Evolutionary conservation across 64 coral and sea anemone species (phyloP).

Genomic region (Pocillopora damicornis): DNA sequence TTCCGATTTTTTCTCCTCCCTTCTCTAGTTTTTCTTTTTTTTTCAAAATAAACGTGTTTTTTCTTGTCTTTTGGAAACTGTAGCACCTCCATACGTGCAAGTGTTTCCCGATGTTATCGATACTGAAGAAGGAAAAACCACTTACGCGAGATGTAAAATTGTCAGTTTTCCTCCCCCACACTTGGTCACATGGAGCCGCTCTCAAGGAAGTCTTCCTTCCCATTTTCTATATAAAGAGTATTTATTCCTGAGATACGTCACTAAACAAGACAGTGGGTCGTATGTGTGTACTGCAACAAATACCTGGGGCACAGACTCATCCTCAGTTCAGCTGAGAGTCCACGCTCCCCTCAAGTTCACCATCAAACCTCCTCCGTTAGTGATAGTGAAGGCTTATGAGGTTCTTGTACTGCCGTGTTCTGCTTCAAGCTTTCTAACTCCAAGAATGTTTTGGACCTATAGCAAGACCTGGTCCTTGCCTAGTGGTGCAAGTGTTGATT

Average conservation of each 20-base stretch:
- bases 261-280: too few relatives aligned
- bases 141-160: slow-evolving; percentile 1
- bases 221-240: neutral
- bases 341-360: neutral
- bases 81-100: too few relatives aligned
- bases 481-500: too few relatives aligned
- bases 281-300: neutral
- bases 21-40: too few relatives aligned
- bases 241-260: neutral
- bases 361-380: neutral
- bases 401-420: neutral
- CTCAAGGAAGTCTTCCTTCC: neutral
- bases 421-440: neutral
- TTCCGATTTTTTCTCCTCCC: too few relatives aligned
- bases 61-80: too few relatives aligned
- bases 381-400: neutral
- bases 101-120: too few relatives aligned
- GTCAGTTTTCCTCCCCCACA: neutral
- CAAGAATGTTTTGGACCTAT: neutral
- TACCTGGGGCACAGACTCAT: neutral
- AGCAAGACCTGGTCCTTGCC: neutral
- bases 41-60: too few relatives aligned
- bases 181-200: neutral
- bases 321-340: slow-evolving; percentile 13
- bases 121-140: too few relatives aligned